Conservation (phyloP, 2,797 vertebrate species). For the Lophura swinhoii region DNA sequence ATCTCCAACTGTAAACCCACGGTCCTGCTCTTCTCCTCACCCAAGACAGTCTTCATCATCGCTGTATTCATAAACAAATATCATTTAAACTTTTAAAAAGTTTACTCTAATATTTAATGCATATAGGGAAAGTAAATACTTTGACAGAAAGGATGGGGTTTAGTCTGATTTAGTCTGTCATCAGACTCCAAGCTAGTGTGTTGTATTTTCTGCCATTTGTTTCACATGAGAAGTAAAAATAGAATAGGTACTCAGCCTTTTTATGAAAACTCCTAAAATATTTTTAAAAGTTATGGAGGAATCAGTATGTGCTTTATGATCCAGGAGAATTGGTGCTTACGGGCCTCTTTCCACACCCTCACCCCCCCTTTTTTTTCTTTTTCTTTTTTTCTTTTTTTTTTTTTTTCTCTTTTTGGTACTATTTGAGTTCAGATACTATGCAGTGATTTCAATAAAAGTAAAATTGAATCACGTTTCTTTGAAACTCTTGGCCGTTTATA, state of each 20-base stretch:
- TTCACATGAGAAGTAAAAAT: neutral
- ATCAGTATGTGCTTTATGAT: conserved; percentile 31
- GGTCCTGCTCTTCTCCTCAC: neutral
- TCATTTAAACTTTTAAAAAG: neutral
- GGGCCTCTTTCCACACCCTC: neutral
- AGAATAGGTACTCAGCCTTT: conserved; percentile 14
- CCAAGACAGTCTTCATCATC: neutral
- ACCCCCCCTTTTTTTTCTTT: neutral
- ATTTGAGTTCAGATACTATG: conserved; percentile 16
- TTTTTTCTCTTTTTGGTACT: neutral
- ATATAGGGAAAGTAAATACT: neutral
- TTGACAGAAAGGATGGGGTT: neutral
- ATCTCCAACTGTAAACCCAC: neutral
- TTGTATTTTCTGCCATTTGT: conserved; percentile 12
- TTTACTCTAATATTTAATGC: neutral
- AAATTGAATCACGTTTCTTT: conserved; percentile 35
- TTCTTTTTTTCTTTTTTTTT: neutral
- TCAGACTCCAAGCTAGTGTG: neutral
- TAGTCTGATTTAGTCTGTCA: neutral
- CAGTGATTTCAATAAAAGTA: conserved; percentile 33
- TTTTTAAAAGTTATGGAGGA: neutral
- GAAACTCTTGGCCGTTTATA: conserved; percentile 1
- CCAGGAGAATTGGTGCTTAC: neutral
- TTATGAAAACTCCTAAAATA: conserved; percentile 62
- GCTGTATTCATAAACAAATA: neutral